Evolutionary conservation across 2,888 invertebrate genomes (phyloP), one percentile per base, ranked within the genome.

Genomic region (Chorisops tibialis): DNA sequence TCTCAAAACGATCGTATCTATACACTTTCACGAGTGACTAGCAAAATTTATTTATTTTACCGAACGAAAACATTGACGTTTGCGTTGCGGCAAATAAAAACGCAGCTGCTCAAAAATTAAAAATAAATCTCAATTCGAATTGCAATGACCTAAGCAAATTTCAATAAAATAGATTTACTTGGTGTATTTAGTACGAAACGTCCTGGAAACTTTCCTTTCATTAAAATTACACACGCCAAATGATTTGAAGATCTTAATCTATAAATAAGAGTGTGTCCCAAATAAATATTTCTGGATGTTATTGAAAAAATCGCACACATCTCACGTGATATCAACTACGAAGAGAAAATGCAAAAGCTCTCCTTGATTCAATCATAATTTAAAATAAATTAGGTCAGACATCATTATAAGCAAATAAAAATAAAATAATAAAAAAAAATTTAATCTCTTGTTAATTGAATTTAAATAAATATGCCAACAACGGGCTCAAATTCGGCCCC

Each of bases 391-490:
- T 50, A 14, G 16, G 18, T 50, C 16, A 14, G 11, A 48, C 11
- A 22, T 24, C 22, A 47, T 45, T 16, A 39, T 39, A 39, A 39
- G 14, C 3, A 4, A 18, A 16, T 18, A 16, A 45, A 16, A 41
- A 22, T 14, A 11, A 39, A 50, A 30, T 38, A 16, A 48, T 22
- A 41, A 48, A 56, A 41, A 19, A 21, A 62, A 21, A 43, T n/a
- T 39, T 11, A 49, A 56, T 11, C 37, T 37, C 45, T n/a, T 11
- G 30, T 30, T 62, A 62, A 4, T 45, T 18, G 18, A 45, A 16
- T 14, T 22, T 12, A 48, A 47, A 18, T 30, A 47, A 59, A 7
- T 11, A 77, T 77, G 77, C 76, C 77, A 61, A 74, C 76, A 63
- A 70, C 61, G 39, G 60, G 65, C n/a, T 65, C 72, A 35, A 69